Conservation (phyloP, 2,888 invertebrate genomes). For the Folsomia manolachei region DNA sequence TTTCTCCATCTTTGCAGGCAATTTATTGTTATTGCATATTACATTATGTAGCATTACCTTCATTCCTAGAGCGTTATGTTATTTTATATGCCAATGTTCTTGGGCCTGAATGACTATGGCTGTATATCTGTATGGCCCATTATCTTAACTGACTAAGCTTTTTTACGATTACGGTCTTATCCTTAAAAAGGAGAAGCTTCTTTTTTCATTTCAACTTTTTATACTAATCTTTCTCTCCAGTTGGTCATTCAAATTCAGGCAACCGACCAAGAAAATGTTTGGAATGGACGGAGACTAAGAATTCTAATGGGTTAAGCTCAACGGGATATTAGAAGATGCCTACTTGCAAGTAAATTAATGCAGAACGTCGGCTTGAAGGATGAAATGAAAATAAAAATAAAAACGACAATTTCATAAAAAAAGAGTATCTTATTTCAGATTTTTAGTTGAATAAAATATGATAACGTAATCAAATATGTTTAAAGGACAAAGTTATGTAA, state of each 20-base stretch:
- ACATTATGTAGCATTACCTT: not conserved
- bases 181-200: conserved; percentile 3
- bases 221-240: too few relatives aligned
- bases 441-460: too few relatives aligned
- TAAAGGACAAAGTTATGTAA: too few relatives aligned
- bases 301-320: not conserved
- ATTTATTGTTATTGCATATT: conserved; percentile 7
- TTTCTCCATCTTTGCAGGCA: not conserved
- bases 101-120: not conserved
- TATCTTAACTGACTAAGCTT: not conserved
- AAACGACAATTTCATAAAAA: not conserved
- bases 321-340: too few relatives aligned
- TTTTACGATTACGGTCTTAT: conserved; percentile 1
- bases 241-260: too few relatives aligned
- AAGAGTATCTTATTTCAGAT: too few relatives aligned
- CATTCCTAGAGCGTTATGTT: not conserved
- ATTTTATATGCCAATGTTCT: not conserved
- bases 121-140: not conserved
- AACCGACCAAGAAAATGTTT: not conserved
- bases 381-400: too few relatives aligned
- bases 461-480: too few relatives aligned
- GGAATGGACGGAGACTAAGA: not conserved
- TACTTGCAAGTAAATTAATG: too few relatives aligned
- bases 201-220: not conserved
- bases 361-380: too few relatives aligned